Conservation (phyloP, 2,113 vertebrate species). For the Formicarius rufipectus region DNA sequence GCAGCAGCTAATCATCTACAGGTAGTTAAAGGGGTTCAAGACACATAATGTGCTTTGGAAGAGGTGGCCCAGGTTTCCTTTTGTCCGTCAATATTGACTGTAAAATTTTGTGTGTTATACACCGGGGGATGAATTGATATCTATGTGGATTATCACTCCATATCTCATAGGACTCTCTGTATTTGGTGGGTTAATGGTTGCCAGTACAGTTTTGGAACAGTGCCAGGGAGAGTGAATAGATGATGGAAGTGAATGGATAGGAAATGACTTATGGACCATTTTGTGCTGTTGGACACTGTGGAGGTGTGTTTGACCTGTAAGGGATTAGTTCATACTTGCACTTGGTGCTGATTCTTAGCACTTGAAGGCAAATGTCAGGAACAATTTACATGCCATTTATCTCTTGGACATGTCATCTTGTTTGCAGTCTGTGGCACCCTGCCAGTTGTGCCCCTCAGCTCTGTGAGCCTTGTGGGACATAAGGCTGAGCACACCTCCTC, state of each 20-base stretch:
- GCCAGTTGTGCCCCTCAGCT: neutral
- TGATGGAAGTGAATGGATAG: neutral
- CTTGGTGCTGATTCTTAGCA: neutral
- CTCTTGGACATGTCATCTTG: neutral
- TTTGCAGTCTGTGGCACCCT: neutral
- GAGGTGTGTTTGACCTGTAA: neutral
- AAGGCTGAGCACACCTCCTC: neutral
- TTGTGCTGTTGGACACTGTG: neutral
- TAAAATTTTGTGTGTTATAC: neutral
- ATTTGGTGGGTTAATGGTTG: neutral
- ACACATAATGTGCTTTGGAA: neutral
- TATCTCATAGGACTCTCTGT: neutral
- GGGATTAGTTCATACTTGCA: neutral
- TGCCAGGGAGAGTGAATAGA: neutral
- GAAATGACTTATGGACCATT: neutral
- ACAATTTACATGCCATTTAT: neutral
- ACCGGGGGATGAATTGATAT: neutral
- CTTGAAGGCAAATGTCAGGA: neutral
- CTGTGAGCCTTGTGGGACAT: neutral
- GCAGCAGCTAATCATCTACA: neutral
- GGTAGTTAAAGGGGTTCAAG: neutral
- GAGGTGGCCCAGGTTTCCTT: neutral
- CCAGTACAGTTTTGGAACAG: neutral
- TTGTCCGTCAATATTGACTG: neutral
- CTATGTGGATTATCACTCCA: rapidly evolving